Percentiles rank a stretch among this genome's conserved stretches.
Conservation (phyloP, 2,797 vertebrate genomes). For the Eospalax fontanierii region DNA sequence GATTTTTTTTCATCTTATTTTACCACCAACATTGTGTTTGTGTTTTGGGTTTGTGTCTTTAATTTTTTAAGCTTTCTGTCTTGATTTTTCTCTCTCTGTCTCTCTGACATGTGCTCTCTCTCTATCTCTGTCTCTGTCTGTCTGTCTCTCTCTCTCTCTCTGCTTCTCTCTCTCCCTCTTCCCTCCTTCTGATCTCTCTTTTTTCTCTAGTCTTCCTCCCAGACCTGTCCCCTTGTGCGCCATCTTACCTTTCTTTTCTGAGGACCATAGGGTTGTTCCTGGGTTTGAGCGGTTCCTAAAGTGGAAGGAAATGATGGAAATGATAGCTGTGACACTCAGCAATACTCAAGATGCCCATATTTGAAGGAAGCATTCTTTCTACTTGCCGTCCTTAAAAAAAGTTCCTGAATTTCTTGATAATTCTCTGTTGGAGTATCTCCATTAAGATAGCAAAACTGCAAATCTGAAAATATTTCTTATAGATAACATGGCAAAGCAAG, state of each 20-base stretch:
- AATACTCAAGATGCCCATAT: background rate
- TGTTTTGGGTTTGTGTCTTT: background rate
- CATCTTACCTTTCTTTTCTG: background rate
- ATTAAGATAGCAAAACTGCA: background rate
- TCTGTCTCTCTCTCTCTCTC: background rate
- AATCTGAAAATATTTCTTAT: background rate
- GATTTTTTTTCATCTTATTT: background rate
- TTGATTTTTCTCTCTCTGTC: background rate
- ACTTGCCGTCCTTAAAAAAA: background rate
- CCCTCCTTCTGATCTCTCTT: too few species aligned
- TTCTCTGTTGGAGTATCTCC: background rate
- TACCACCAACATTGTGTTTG: background rate
- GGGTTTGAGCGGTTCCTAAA: background rate
- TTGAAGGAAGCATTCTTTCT: background rate
- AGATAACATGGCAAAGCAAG: background rate
- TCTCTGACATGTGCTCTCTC: background rate
- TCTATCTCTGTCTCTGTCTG: background rate
- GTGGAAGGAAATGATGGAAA: background rate
- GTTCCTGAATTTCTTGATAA: background rate
- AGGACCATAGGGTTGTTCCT: background rate
- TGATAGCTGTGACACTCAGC: background rate
- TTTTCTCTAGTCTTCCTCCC: background rate
- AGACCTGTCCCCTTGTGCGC: background rate
- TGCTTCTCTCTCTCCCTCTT: too few species aligned
- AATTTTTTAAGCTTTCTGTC: background rate